Percentiles rank a stretch among this genome's conserved stretches.
These are phyloP conservation scores for Agrochola lota DNA, from an alignment of 2,888 invertebrate genomes.

Conservation along the genomic window DNA sequence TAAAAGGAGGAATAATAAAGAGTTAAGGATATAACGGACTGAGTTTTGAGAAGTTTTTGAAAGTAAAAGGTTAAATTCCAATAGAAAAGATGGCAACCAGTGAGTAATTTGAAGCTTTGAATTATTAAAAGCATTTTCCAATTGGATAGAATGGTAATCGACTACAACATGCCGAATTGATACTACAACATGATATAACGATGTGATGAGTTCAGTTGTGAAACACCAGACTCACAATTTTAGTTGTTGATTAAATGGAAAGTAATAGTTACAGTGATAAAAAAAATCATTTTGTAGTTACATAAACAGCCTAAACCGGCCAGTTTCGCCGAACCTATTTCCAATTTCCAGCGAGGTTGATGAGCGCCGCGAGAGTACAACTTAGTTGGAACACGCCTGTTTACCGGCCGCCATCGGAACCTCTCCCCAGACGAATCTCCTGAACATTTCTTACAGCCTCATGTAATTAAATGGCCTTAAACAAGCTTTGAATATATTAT, in stretches of 20 bases:
- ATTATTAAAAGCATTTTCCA: neutral
- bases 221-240: neutral
- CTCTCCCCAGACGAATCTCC: constrained; percentile 46
- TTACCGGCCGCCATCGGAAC: constrained; percentile 35
- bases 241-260: neutral
- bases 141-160: neutral
- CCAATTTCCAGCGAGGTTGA: constrained; percentile 22
- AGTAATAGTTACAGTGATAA: neutral
- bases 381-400: constrained; percentile 35
- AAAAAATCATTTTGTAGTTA: neutral
- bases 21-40: constrained; percentile 41
- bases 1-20: constrained; percentile 47
- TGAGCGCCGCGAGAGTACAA: constrained; percentile 31
- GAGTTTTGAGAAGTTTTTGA: constrained; percentile 28
- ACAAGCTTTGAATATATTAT: constrained; percentile 33
- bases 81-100: neutral
- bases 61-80: constrained; percentile 21
- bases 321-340: constrained; percentile 22
- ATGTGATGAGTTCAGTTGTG: neutral
- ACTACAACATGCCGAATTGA: neutral
- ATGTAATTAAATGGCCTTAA: constrained; percentile 50
- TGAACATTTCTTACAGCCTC: constrained; percentile 41
- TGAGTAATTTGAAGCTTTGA: constrained; percentile 5
- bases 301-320: constrained; percentile 4
- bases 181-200: neutral